Evolutionary conservation across 2,113 vertebrate genomes (phyloP), one percentile per base, ranked within the genome.

Genomic region (Barnardius zonarius): DNA sequence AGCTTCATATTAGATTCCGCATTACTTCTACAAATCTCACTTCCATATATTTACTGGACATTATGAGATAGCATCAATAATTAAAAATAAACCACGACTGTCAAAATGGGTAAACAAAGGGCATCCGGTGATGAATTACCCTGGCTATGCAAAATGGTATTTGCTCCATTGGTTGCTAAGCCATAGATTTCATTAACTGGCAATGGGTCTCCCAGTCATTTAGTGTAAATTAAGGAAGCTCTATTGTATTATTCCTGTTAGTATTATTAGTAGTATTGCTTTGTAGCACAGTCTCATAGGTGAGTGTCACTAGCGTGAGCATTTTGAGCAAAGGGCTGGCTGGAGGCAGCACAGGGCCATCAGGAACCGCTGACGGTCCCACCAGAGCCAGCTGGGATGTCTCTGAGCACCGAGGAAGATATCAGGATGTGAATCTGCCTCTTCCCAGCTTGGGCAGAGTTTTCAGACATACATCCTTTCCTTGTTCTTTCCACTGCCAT

Each of bases 21-120:
- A 0, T 4, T 9, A 31, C 37, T 72, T 23, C 64, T 18, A 20
- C 68, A 59, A 17, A 90, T 48, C 10, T 39, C 49, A 13, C 74
- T 15, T 13, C 76, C 57, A 24, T 25, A 1, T 27, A 9, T 78
- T 83, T 88, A 5, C 33, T n/a, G 85, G 81, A 61, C n/a, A 4
- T 66, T 54, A 51, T 4, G 43, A 89, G 79, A 41, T 18, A 69
- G 74, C 70, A 92, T 83, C 86, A 49, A 87, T 93, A 89, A 95
- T 95, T 91, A 92, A 91, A 94, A 93, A 77, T 55, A 83, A 96
- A 28, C 77, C 62, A n/a, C 83, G 52, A 27, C 66, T 87, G 88
- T 90, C 51, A 39, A 72, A 92, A 62, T 6, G 54, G 67, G 84
- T 1, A 6, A 73, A 62, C 52, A 70, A 73, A 67, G 75, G 18